These are phyloP conservation scores for Bos indicus DNA, from an alignment of 2,113 vertebrate species.

Conservation along the genomic window DNA sequence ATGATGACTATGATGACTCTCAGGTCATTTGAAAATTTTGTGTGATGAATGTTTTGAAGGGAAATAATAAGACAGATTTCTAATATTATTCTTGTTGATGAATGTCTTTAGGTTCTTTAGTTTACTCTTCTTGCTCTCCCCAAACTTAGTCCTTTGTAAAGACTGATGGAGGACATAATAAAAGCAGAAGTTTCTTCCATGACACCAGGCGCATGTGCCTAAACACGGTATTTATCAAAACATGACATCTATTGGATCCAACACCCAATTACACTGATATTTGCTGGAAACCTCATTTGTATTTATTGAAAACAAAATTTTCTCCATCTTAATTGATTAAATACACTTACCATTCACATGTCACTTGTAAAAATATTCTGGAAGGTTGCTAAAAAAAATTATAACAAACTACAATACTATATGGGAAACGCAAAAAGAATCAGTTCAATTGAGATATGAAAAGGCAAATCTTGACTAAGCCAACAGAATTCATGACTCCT, in stretches of 20 bases:
- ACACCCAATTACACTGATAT: not conserved
- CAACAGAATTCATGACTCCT: not conserved
- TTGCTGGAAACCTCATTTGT: not conserved
- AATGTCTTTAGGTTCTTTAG: not conserved
- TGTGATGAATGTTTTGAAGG: not conserved
- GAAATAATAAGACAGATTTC: not conserved
- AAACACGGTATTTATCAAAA: not conserved
- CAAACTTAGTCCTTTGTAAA: not conserved
- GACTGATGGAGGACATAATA: not conserved
- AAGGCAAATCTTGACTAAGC: not conserved
- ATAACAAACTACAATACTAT: not conserved
- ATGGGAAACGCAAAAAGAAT: not conserved
- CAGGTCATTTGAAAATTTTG: not conserved
- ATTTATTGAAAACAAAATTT: not conserved
- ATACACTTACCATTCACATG: not conserved
- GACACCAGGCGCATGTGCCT: not conserved
- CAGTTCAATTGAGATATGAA: not conserved
- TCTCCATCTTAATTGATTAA: not conserved
- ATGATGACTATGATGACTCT: not conserved
- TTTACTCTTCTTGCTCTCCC: not conserved
- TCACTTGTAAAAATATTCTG: not conserved
- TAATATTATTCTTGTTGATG: not conserved
- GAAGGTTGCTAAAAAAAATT: not conserved
- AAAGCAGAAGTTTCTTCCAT: not conserved
- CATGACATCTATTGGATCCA: not conserved